phyloP scores from a whole-genome alignment of 2,888 invertebrate species.

The Drosophila testacea region DNA sequence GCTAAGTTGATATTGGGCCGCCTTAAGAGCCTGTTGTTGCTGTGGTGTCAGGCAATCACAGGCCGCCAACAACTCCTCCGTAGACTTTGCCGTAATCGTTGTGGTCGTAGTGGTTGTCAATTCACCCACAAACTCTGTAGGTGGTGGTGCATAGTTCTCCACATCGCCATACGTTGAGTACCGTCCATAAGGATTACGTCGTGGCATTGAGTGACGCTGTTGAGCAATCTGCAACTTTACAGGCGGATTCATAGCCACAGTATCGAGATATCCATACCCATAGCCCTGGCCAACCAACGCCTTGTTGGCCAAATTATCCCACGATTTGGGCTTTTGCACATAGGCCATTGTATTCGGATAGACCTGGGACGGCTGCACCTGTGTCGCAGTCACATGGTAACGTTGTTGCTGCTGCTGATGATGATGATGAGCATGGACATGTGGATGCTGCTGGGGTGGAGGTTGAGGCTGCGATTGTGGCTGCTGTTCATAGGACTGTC shows the following conservation, averaged over 20 bases:
- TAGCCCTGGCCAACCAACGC: slow-evolving; percentile 94
- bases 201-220: slow-evolving; percentile 85
- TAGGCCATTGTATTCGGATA: slow-evolving; percentile 85
- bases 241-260: slow-evolving; percentile 85
- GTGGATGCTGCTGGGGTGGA: slow-evolving; percentile 57
- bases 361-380: slow-evolving; percentile 85
- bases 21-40: slow-evolving; percentile 79
- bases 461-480: slow-evolving; percentile 83
- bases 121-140: slow-evolving; percentile 85
- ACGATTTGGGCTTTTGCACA: slow-evolving; percentile 92
- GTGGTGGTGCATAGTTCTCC: slow-evolving; percentile 85
- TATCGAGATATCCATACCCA: slow-evolving; percentile 93
- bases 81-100: slow-evolving; percentile 90
- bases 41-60: slow-evolving; percentile 81
- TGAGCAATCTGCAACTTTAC: slow-evolving; percentile 85
- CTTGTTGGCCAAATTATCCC: slow-evolving; percentile 95
- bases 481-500: slow-evolving; percentile 85
- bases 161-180: slow-evolving; percentile 85
- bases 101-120: slow-evolving; percentile 86
- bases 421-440: slow-evolving; percentile 66
- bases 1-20: slow-evolving; percentile 77
- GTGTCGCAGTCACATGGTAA: slow-evolving; percentile 84
- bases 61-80: slow-evolving; percentile 89
- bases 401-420: slow-evolving; percentile 84
- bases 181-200: slow-evolving; percentile 84